Evolutionary conservation across 1,140 invertebrate species (phyloP), one percentile per base, ranked within the genome.

Genomic region (Drosophila orosa): DNA sequence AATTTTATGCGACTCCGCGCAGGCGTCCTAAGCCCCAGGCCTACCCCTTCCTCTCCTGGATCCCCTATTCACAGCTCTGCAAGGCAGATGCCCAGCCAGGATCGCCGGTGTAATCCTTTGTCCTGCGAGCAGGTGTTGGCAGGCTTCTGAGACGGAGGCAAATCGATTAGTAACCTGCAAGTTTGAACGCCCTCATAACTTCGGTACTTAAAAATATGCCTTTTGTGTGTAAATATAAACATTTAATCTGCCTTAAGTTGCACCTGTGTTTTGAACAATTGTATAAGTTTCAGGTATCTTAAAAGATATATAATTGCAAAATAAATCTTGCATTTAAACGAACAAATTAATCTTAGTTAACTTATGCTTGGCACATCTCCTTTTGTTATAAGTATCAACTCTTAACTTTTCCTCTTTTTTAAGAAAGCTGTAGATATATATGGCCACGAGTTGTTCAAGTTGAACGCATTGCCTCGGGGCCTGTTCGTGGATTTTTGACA

Each of bases 1-100:
- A 84, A 90, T 84, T 90, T 90, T 90, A 90, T 90, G 83, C 81
- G 48, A 58, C 55, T 79, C 65, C 35, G 68, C 74, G 79, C 68
- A 78, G 56, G 69, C 77, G 67, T 78, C 40, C 47, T 35, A n/a
- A 37, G 65, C 73, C 62, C 25, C 8, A 25, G 47, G 60, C 58
- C 39, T 17, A 19, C n/a, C 44, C 29, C 15, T 22, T 12, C n/a
- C 25, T n/a, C 25, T 33, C 8, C 52, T 19, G 58, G 31, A 52
- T 27, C 60, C 62, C 45, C 47, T 66, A 68, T 66, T 62, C 17
- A 39, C 15, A 15, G 22, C 24, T 61, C 12, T 52, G 24, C 19
- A n/a, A 39, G 52, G 52, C 68, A 71, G 66, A 71, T 72, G 68
- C 52, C 25, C 15, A 24, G 40, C 33, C 40, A 57, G 48, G 65